A percentile compares a stretch with the other conserved stretches of the same genome.
Evolutionary conservation across 2,888 invertebrate genomes (phyloP).

Genomic region (Ichneumoninae sp.): DNA sequence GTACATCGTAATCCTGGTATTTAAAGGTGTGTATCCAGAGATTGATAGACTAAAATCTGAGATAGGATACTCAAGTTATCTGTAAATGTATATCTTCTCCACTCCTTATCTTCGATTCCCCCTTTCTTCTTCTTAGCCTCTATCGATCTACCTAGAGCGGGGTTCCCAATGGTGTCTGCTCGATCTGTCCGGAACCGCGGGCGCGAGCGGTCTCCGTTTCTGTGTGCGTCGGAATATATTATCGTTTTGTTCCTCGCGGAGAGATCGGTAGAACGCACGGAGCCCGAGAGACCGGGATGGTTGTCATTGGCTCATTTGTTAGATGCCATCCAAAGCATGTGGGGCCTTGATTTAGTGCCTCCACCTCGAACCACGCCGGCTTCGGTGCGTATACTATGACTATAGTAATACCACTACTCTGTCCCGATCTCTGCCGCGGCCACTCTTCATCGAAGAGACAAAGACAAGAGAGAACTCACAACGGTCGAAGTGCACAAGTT

Average conservation of each 20-base stretch:
- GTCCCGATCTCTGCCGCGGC: constrained; percentile 76
- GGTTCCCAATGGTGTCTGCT: constrained; percentile 57
- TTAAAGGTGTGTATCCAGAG: background rate
- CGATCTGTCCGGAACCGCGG: constrained; percentile 66
- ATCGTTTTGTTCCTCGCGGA: constrained; percentile 83
- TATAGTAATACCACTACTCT: constrained; percentile 61
- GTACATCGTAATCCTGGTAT: background rate
- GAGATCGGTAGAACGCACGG: constrained; percentile 69
- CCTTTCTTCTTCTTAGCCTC: constrained; percentile 28
- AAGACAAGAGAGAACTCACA: constrained; percentile 76
- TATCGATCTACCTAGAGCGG: constrained; percentile 46
- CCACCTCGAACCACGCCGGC: constrained; percentile 77
- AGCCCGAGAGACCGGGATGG: constrained; percentile 79
- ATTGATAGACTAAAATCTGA: background rate
- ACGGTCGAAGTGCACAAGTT: constrained; percentile 75
- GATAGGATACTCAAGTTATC: background rate
- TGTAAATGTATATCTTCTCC: constrained; percentile 40
- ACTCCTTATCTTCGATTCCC: constrained; percentile 41
- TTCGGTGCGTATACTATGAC: constrained; percentile 53
- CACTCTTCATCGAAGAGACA: constrained; percentile 81
- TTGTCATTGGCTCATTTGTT: constrained; percentile 85
- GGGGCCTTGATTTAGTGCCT: constrained; percentile 84
- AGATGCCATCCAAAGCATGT: constrained; percentile 84
- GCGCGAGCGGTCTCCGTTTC: constrained; percentile 37
- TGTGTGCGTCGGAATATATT: constrained; percentile 81